Percentiles rank a stretch among this genome's conserved stretches.
Evolutionary conservation across 2,113 vertebrate species (phyloP).

Genomic region (Carassius carassius): DNA sequence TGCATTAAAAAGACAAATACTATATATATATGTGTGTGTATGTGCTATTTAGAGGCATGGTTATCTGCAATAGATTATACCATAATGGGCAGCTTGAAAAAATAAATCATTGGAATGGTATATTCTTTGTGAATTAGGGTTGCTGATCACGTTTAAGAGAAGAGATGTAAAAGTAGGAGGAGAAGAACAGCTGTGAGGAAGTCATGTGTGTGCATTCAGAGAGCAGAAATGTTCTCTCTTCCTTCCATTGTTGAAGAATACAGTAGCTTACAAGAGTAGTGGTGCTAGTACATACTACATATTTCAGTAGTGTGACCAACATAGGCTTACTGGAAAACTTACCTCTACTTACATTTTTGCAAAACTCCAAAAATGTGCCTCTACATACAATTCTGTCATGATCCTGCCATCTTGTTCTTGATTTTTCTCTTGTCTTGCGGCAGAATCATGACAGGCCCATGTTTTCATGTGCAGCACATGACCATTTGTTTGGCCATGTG

Average conservation of each 20-base stretch:
- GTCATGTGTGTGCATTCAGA: background rate
- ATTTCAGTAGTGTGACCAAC: background rate
- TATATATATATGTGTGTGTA: background rate
- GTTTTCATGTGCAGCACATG: too few relatives aligned
- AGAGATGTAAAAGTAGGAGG: background rate
- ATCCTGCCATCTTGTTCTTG: too few relatives aligned
- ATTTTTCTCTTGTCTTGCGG: too few relatives aligned
- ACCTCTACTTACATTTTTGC: background rate
- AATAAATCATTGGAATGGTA: background rate
- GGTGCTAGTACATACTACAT: background rate
- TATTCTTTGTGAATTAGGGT: background rate
- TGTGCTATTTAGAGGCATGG: background rate
- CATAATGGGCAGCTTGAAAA: background rate
- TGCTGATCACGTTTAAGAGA: background rate
- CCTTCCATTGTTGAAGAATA: background rate
- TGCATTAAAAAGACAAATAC: background rate
- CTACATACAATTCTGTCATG: background rate
- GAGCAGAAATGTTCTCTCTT: background rate
- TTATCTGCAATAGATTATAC: background rate
- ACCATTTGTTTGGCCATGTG: too few relatives aligned
- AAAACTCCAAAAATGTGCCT: background rate
- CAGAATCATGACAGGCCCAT: too few relatives aligned
- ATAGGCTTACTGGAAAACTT: background rate
- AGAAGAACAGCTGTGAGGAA: background rate
- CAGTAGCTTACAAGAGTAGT: background rate